These are phyloP conservation scores for Corythaeola cristata DNA, from an alignment of 2,113 vertebrate genomes.

Conservation along the genomic window DNA sequence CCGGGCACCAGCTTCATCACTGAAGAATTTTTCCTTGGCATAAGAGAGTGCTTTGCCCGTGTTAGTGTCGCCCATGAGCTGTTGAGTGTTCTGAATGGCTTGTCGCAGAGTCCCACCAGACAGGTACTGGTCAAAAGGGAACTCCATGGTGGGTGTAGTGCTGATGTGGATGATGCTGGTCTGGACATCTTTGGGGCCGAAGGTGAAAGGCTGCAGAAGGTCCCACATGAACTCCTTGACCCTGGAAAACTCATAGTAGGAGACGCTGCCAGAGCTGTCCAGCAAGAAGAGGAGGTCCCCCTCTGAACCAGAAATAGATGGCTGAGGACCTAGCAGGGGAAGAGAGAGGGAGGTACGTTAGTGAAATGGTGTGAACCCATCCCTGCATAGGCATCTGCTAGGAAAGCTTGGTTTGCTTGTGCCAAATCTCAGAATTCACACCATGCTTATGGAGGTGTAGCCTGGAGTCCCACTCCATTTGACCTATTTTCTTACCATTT, in stretches of 20 bases:
- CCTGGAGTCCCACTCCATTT: not conserved
- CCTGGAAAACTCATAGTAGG: constrained; percentile 87
- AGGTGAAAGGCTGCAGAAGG: constrained; percentile 83
- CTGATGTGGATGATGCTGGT: constrained; percentile 91
- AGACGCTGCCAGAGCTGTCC: constrained; percentile 94
- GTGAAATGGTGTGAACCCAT: not conserved
- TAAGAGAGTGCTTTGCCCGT: constrained; percentile 83
- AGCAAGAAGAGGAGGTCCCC: constrained; percentile 91
- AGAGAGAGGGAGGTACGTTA: not conserved
- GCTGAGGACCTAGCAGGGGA: constrained; percentile 23
- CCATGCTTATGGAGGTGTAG: not conserved
- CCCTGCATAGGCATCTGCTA: not conserved
- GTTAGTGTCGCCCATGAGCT: constrained; percentile 93
- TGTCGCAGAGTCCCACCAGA: constrained; percentile 65
- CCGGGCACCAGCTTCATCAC: constrained; percentile 69
- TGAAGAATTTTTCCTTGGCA: constrained; percentile 78
- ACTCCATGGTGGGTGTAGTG: constrained; percentile 85
- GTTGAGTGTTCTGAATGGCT: constrained; percentile 74
- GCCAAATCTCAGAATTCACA: not conserved
- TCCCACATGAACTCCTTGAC: constrained; percentile 89
- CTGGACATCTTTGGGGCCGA: constrained; percentile 84
- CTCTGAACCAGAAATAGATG: constrained; percentile 50
- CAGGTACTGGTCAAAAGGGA: constrained; percentile 78
- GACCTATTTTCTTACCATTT: not conserved
- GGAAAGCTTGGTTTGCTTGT: not conserved